Percentiles rank a stretch among this genome's conserved stretches.
phyloP scores from a whole-genome alignment of 2,113 vertebrate species.

The Nyctibius bracteatus region DNA sequence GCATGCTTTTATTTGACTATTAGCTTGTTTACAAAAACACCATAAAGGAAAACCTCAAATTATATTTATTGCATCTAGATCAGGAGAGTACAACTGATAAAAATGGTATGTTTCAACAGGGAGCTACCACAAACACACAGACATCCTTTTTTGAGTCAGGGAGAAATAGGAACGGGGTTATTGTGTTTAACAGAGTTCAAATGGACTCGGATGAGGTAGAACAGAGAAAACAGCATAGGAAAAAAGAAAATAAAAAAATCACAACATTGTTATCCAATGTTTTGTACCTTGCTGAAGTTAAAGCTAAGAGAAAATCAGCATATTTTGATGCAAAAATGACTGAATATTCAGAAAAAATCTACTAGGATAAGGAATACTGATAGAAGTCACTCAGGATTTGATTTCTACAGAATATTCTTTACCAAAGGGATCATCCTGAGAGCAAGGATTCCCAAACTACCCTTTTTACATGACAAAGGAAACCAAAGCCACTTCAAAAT shows the following conservation, averaged over 20 bases:
- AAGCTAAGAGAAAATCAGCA: background rate
- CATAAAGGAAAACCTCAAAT: background rate
- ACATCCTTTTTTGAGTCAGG: background rate
- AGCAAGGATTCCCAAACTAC: background rate
- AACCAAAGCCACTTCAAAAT: background rate
- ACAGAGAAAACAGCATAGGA: accelerated
- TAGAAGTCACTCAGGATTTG: background rate
- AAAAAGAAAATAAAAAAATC: background rate
- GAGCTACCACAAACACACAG: background rate
- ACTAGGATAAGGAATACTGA: background rate
- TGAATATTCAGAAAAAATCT: background rate
- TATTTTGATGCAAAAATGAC: background rate
- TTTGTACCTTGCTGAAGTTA: background rate
- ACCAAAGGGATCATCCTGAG: background rate
- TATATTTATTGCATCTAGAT: background rate
- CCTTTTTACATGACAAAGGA: background rate
- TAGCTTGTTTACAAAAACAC: background rate
- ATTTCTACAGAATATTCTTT: background rate
- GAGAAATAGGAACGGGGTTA: background rate
- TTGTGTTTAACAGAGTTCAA: background rate
- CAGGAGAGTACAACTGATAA: background rate
- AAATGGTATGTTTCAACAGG: accelerated
- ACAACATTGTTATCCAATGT: background rate
- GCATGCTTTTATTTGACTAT: background rate
- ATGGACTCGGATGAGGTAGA: background rate